phyloP scores from a whole-genome alignment of 2,888 invertebrate species.

The Meghimatium bilineatum region DNA sequence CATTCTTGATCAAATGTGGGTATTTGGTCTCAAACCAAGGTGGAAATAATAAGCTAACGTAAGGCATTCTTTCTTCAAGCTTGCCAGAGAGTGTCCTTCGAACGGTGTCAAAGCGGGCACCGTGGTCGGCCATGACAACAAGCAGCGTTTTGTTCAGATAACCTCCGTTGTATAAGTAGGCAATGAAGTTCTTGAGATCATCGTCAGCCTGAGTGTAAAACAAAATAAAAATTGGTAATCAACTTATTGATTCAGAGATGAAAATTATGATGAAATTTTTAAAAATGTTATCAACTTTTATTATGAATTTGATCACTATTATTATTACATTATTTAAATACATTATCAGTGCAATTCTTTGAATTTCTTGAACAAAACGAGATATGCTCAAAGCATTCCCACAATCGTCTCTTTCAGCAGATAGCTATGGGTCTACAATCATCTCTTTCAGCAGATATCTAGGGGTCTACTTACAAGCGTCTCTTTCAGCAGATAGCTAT shows the following conservation, averaged over 20 bases:
- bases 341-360: too few species aligned
- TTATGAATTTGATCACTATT: too few species aligned
- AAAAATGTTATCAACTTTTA: neutral
- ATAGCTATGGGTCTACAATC: too few species aligned
- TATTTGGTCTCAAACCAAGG: conserved; percentile 82
- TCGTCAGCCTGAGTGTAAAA: conserved; percentile 85
- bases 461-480: too few species aligned
- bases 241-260: neutral
- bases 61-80: conserved; percentile 92
- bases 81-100: conserved; percentile 93
- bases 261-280: neutral
- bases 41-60: conserved; percentile 89
- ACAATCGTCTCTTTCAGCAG: too few species aligned
- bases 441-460: too few species aligned
- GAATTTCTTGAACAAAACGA: too few species aligned
- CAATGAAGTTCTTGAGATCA: conserved; percentile 81
- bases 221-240: neutral
- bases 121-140: conserved; percentile 95
- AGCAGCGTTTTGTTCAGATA: conserved; percentile 88
- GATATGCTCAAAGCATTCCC: too few species aligned
- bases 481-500: too few species aligned
- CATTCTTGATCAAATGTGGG: conserved; percentile 81
- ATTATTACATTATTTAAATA: too few species aligned
- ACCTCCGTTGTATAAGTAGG: conserved; percentile 80
- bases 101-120: conserved; percentile 86